Conservation (phyloP, 2,797 vertebrate genomes). For the Otus scops region DNA sequence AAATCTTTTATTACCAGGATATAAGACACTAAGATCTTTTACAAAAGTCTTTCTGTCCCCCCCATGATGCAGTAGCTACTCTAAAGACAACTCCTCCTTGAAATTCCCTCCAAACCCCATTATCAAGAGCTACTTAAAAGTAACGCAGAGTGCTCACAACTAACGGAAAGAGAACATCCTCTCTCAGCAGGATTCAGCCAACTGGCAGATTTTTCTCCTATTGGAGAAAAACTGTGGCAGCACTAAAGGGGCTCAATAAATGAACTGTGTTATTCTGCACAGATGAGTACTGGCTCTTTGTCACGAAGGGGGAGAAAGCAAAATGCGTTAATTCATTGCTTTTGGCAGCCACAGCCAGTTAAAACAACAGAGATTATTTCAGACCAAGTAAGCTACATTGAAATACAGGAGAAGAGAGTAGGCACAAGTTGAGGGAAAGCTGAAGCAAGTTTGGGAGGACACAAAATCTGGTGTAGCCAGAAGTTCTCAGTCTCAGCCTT, state of each 20-base stretch:
- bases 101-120: neutral
- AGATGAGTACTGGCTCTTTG: neutral
- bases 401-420: neutral
- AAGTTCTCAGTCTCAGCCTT: neutral
- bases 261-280: neutral
- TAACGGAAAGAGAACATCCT: neutral
- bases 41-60: neutral
- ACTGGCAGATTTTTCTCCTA: neutral
- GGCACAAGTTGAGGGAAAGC: neutral
- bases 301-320: neutral
- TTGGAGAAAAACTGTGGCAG: neutral
- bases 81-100: neutral
- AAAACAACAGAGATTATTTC: neutral
- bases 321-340: neutral
- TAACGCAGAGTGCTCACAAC: neutral
- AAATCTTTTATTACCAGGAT: neutral
- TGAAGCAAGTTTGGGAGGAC: neutral
- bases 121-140: neutral
- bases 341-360: neutral
- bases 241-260: neutral
- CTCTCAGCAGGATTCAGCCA: neutral
- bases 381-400: neutral
- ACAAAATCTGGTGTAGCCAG: neutral
- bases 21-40: neutral
- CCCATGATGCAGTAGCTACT: neutral